Percentiles rank a stretch among this genome's conserved stretches.
Evolutionary conservation across 2,113 vertebrate genomes (phyloP).

Genomic region (Pteruthius melanotis): DNA sequence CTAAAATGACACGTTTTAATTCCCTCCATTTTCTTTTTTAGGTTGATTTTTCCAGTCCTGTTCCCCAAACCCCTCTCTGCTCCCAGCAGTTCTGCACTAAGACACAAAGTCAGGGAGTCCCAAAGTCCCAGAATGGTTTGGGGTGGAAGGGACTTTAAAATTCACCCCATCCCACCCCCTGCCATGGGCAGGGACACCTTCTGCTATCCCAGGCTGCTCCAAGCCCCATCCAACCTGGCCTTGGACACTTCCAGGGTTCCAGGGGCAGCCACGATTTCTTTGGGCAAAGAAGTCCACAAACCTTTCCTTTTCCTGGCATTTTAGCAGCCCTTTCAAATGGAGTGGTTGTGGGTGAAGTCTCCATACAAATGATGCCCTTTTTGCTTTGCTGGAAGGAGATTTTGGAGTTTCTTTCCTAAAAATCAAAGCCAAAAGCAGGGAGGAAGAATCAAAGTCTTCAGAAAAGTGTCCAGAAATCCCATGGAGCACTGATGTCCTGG

Average conservation of each 20-base stretch:
- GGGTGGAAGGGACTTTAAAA: not conserved
- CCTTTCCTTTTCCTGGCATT: not conserved
- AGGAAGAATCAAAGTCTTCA: not conserved
- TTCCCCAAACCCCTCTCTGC: not conserved
- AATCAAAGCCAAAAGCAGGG: not conserved
- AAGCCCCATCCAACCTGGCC: fast-evolving
- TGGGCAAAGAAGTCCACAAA: not conserved
- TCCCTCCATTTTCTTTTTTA: not conserved
- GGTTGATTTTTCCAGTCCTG: not conserved
- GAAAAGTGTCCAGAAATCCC: not conserved
- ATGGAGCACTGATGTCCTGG: not conserved
- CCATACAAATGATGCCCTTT: not conserved
- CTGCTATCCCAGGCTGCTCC: fast-evolving
- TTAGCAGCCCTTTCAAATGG: not conserved
- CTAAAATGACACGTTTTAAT: not conserved
- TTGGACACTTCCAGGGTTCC: not conserved
- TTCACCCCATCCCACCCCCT: not conserved
- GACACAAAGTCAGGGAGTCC: not conserved
- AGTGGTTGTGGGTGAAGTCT: not conserved
- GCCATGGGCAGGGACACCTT: not conserved
- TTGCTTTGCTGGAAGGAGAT: not conserved
- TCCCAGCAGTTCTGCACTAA: not conserved
- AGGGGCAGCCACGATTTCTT: not conserved
- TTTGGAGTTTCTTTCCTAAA: not conserved
- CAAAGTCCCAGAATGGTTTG: not conserved